phyloP scores from a whole-genome alignment of 2,888 invertebrate genomes.

The Spialia ferax region DNA sequence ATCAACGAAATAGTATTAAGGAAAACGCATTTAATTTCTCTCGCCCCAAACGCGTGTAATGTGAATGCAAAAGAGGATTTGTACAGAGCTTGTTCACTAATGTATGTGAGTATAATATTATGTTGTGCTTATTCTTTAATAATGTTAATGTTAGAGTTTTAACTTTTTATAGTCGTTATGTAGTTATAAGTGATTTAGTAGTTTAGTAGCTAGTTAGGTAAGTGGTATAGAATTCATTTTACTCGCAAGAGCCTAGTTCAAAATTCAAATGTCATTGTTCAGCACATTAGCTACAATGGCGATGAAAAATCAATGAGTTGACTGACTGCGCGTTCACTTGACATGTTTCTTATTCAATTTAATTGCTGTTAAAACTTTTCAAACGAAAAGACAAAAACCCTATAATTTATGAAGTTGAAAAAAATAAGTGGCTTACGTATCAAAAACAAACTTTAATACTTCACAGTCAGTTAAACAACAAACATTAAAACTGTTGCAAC shows the following conservation, averaged over 20 bases:
- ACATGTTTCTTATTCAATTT: too few species aligned
- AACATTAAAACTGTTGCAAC: constrained; percentile 42
- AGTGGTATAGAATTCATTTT: too few species aligned
- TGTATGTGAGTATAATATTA: constrained; percentile 16
- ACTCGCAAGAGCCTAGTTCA: too few species aligned
- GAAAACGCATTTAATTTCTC: constrained; percentile 35
- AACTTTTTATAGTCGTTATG: neutral
- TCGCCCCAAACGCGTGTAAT: constrained; percentile 25
- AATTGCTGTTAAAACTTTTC: too few species aligned
- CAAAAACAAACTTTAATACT: neutral
- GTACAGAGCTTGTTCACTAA: constrained; percentile 27
- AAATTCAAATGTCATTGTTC: too few species aligned
- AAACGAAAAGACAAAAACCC: too few species aligned
- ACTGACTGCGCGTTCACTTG: too few species aligned
- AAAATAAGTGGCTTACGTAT: neutral
- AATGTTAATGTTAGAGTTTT: neutral
- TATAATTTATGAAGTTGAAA: neutral
- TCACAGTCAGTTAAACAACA: neutral
- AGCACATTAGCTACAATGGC: too few species aligned
- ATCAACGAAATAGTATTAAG: constrained; percentile 51
- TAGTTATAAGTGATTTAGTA: neutral
- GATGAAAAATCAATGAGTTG: too few species aligned
- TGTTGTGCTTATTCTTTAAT: constrained; percentile 5
- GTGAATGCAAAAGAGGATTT: constrained; percentile 30
- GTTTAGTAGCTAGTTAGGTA: too few species aligned